Evolutionary conservation across 37 sponge, comb jelly and placozoan genomes (phyloP), one percentile per base, ranked within the genome.

Genomic region (Haliclona indistincta): DNA sequence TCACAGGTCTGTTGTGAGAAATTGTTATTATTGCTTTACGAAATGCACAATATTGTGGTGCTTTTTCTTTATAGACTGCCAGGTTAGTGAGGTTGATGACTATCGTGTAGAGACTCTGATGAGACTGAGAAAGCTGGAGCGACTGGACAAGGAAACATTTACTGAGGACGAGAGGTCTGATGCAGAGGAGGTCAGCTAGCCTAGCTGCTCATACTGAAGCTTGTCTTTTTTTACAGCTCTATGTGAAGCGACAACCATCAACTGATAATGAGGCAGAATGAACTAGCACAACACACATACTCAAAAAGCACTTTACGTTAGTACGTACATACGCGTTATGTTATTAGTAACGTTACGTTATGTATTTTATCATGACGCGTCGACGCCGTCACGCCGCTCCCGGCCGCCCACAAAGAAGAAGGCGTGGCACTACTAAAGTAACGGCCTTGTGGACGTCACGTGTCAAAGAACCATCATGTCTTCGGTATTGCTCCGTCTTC

Each of bases 91-190:
- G 30, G 73, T 64, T 23, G 92, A 94, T 38, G 95, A 97, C 51
- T 97, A 93, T 61, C 70, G 97, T 29, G 43, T 97, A 7, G 97
- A 97, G 73, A 87, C 91, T 17, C 56, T 94, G 51, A 72, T 94
- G 17, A 45, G 47, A 6, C 52, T 94, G 45, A 64, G 94, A 41
- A 68, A 70, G 35, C 63, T 97, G 58, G 97, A 97, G 81, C 70
- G 94, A 65, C 84, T 97, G 32, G 97, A 97, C 80, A 97, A 97
- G 63, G 97, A 97, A 3, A 53, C 68, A 38, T 94, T 81, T 74
- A 86, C 89, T 13, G 82, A 91, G 43, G 97, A 97, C 23, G 97
- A 97, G 53, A 71, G 97, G 43, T 73, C 65, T 33, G 97, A 97
- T 63, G 94, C 97, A 23, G 92, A 97, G 63, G 97, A 97, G 82